Percentiles rank a stretch among this genome's conserved stretches.
These are phyloP conservation scores for Hirtodrosophila cameraria DNA, from an alignment of 2,888 invertebrate species.

Conservation along the genomic window DNA sequence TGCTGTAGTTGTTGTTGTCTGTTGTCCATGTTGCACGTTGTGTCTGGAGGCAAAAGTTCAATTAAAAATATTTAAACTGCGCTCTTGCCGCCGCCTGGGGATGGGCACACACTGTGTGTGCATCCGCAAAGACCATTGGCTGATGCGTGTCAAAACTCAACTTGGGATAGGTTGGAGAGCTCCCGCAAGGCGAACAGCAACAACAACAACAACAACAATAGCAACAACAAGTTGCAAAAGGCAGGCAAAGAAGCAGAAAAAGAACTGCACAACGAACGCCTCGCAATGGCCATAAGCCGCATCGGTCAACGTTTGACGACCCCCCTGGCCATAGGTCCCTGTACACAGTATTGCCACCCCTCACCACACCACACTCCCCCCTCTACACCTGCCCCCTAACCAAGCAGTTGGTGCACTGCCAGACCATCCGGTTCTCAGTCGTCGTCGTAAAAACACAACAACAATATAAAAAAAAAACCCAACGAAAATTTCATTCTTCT, in stretches of 20 bases:
- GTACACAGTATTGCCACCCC: background rate
- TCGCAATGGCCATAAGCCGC: constrained; percentile 65
- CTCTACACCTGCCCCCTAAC: background rate
- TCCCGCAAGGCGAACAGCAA: constrained; percentile 70
- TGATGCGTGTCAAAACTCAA: constrained; percentile 82
- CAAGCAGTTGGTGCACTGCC: constrained; percentile 33
- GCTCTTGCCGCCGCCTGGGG: constrained; percentile 39
- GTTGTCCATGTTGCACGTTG: constrained; percentile 47
- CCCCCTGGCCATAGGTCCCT: constrained; percentile 32
- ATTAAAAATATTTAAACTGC: constrained; percentile 79
- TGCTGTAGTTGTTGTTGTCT: constrained; percentile 15
- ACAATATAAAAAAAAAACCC: constrained; percentile 38
- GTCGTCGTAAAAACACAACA: constrained; percentile 52
- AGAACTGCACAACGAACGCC: constrained; percentile 58
- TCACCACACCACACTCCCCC: background rate
- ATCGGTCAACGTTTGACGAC: constrained; percentile 66
- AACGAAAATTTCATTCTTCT: constrained; percentile 77
- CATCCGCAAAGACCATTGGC: constrained; percentile 40
- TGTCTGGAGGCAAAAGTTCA: constrained; percentile 79
- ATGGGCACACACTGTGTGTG: constrained; percentile 26
- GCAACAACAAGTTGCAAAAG: constrained; percentile 29
- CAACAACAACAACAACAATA: constrained; percentile 20
- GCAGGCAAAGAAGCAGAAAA: constrained; percentile 23
- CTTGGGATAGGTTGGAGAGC: constrained; percentile 83
- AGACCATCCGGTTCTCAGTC: constrained; percentile 71